These are phyloP conservation scores for Paramormyrops kingsleyae DNA, from an alignment of 2,113 vertebrate genomes.

Conservation along the genomic window DNA sequence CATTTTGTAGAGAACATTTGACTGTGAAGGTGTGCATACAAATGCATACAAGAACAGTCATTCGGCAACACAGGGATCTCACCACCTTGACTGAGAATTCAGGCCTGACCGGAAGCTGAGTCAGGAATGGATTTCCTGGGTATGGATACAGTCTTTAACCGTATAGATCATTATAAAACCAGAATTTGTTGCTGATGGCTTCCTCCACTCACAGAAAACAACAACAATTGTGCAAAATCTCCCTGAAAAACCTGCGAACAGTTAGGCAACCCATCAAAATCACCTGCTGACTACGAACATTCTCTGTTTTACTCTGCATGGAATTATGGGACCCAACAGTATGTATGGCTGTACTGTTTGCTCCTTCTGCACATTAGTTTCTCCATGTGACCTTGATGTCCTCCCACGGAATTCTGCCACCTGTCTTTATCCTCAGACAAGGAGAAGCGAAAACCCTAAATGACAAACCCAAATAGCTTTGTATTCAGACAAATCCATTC, in stretches of 20 bases:
- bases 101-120: background rate
- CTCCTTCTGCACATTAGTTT: background rate
- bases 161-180: background rate
- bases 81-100: background rate
- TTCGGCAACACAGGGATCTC: background rate
- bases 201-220: background rate
- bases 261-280: background rate
- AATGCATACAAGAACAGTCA: background rate
- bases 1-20: background rate
- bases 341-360: background rate
- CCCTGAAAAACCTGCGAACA: background rate
- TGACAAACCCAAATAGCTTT: background rate
- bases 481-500: conserved; percentile 1
- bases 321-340: background rate
- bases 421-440: background rate
- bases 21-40: conserved; percentile 16
- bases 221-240: background rate
- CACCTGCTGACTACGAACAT: background rate
- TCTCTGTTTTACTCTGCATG: background rate
- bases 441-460: background rate
- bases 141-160: background rate
- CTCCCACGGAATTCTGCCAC: background rate
- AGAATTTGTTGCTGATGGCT: background rate
- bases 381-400: background rate
- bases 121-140: background rate